These are phyloP conservation scores for Apeira syringaria DNA, from an alignment of 2,888 invertebrate genomes.

Conservation along the genomic window DNA sequence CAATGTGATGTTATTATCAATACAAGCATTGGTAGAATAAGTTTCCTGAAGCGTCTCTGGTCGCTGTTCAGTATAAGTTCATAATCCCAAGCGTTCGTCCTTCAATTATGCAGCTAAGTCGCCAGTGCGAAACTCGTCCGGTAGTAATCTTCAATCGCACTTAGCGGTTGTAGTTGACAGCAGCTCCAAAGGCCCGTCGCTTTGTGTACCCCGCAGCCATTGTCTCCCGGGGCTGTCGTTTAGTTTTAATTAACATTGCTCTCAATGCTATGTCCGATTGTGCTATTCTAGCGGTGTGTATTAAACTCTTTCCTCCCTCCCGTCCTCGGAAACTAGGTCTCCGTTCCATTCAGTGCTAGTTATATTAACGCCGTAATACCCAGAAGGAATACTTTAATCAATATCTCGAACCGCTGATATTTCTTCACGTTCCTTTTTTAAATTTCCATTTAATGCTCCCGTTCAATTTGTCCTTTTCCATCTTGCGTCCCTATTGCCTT, in stretches of 20 bases:
- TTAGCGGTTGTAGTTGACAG: constrained; percentile 58
- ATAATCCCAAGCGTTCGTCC: constrained; percentile 29
- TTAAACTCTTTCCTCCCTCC: constrained; percentile 44
- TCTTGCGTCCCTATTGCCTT: constrained; percentile 17
- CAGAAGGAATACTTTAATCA: constrained; percentile 48
- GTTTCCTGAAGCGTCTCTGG: background rate
- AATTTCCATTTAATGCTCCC: constrained; percentile 36
- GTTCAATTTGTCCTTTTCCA: constrained; percentile 5
- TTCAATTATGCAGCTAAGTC: constrained; percentile 32
- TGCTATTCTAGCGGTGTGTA: constrained; percentile 42
- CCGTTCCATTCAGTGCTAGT: constrained; percentile 54
- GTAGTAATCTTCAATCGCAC: constrained; percentile 55
- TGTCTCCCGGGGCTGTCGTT: constrained; percentile 56
- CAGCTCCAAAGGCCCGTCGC: constrained; percentile 59
- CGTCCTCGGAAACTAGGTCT: constrained; percentile 43
- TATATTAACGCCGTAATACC: constrained; percentile 54
- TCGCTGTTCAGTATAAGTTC: constrained; percentile 18
- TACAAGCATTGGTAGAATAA: no score
- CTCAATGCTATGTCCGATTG: constrained; percentile 63
- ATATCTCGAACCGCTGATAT: constrained; percentile 41
- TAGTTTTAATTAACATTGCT: constrained; percentile 74
- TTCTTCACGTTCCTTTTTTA: constrained; percentile 34
- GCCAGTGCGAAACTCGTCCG: constrained; percentile 41
- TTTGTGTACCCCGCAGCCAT: constrained; percentile 60
- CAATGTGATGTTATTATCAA: no score